Conservation (phyloP, 2,113 vertebrate species). For the Archilochus colubris region DNA sequence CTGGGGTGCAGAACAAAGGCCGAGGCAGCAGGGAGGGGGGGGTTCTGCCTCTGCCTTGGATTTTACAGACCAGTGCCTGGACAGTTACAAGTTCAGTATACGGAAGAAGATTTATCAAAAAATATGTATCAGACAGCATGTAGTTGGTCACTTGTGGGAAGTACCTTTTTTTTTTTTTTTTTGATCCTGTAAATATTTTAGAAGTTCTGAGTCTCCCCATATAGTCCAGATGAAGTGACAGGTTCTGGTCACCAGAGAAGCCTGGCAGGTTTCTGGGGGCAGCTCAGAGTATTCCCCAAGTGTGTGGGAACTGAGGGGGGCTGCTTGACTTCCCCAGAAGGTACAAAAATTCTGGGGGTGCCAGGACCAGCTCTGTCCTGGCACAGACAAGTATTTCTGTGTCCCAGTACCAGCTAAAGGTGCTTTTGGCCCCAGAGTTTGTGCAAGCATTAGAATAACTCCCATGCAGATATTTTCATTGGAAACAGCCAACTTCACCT, state of each 20-base stretch:
- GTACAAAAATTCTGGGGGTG: background rate
- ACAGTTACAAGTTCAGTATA: rapidly evolving
- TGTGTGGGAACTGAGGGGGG: background rate
- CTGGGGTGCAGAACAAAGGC: background rate
- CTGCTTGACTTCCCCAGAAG: background rate
- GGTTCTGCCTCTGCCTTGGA: background rate
- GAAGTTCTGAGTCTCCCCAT: rapidly evolving
- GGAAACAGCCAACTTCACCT: background rate
- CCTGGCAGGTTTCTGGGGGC: rapidly evolving
- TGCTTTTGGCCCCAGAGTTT: background rate
- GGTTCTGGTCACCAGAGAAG: rapidly evolving
- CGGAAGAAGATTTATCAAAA: rapidly evolving
- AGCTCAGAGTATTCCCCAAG: rapidly evolving
- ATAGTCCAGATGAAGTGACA: rapidly evolving
- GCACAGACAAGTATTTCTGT: background rate
- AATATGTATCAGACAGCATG: background rate
- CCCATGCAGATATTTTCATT: background rate
- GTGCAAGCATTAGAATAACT: background rate
- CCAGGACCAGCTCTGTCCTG: background rate
- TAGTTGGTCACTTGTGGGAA: rapidly evolving
- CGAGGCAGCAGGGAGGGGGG: background rate
- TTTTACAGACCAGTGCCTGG: background rate
- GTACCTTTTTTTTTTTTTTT: background rate
- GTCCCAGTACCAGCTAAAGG: background rate
- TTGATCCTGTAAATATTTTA: background rate